These are phyloP conservation scores for Phyto melanocephala DNA, from an alignment of 2,888 invertebrate species.

Conservation along the genomic window DNA sequence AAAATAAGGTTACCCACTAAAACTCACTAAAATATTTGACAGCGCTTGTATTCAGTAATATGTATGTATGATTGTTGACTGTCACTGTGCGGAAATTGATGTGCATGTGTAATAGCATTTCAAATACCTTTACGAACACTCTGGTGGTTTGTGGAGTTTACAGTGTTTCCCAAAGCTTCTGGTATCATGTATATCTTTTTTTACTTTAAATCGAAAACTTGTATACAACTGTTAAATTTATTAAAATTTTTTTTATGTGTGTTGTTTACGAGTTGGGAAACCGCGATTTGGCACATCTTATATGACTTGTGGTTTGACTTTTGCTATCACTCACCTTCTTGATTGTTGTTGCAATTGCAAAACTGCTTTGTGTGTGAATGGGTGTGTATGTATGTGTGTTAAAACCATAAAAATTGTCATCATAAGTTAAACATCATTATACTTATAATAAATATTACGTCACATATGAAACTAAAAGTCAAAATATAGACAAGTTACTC, in stretches of 20 bases:
- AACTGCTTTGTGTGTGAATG: background rate
- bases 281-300: constrained; percentile 27
- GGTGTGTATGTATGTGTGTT: background rate
- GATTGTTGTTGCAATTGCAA: background rate
- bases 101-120: no score
- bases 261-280: no score
- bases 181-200: no score
- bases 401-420: constrained; percentile 64
- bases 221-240: background rate
- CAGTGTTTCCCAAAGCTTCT: no score
- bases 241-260: background rate
- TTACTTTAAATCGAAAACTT: no score
- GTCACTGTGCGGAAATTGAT: no score
- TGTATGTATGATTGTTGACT: no score
- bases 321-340: background rate
- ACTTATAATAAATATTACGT: constrained; percentile 41
- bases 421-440: constrained; percentile 65
- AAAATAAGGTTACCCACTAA: no score
- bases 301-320: constrained; percentile 55
- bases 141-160: no score
- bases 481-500: constrained; percentile 6
- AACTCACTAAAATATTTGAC: no score
- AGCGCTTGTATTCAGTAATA: no score
- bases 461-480: background rate
- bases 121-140: no score